Percentiles rank a stretch among this genome's conserved stretches.
phyloP scores from a whole-genome alignment of 2,888 invertebrate species.

The Punctoribates punctum region DNA sequence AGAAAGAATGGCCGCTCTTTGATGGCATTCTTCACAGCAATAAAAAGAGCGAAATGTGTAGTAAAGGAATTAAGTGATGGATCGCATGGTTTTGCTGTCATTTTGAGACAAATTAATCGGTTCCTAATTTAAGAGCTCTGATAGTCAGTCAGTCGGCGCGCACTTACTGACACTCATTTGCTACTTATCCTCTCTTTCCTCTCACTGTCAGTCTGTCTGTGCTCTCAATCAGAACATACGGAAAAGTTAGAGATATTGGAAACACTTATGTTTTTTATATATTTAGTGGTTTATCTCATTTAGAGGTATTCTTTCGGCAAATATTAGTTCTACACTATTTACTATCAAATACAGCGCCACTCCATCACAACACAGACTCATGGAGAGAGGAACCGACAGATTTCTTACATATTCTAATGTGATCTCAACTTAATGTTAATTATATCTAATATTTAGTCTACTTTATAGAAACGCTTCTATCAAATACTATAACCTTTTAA shows the following conservation, averaged over 20 bases:
- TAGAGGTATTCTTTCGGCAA: constrained; percentile 5
- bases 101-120: constrained; percentile 28
- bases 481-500: too few species aligned
- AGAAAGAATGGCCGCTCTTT: background rate
- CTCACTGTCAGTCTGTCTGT: constrained; percentile 1
- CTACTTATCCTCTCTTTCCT: background rate
- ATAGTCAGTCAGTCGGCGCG: background rate
- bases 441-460: too few species aligned
- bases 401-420: too few species aligned
- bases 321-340: constrained; percentile 20
- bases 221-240: background rate
- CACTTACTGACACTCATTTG: background rate
- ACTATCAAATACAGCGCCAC: background rate
- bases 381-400: background rate
- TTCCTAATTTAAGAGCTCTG: constrained; percentile 1
- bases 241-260: background rate
- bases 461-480: too few species aligned
- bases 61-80: constrained; percentile 25
- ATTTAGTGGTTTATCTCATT: constrained; percentile 7
- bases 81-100: constrained; percentile 35
- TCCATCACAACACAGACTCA: background rate
- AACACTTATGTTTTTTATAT: background rate
- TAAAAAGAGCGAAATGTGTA: constrained; percentile 8
- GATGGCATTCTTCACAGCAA: background rate
- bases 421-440: too few species aligned